Evolutionary conservation across 2,888 invertebrate genomes (phyloP).

Genomic region (Crocallis elinguaria): DNA sequence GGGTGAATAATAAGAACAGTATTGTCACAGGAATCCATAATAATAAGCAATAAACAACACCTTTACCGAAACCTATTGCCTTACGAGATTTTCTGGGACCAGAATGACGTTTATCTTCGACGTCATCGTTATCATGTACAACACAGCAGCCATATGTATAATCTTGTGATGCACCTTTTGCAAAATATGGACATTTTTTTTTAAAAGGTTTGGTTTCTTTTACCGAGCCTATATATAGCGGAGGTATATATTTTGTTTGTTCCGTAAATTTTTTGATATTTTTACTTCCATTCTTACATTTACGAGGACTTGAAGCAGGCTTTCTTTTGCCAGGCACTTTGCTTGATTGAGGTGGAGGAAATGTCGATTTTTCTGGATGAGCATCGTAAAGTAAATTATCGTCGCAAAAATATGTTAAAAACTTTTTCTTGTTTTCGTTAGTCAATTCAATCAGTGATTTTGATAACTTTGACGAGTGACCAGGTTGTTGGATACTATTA

Average conservation of each 20-base stretch:
- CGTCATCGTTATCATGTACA: conserved; percentile 11
- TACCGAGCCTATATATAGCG: background rate
- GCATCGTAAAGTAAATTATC: conserved; percentile 5
- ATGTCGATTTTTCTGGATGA: background rate
- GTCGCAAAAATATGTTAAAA: conserved; percentile 56
- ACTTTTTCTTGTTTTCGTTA: conserved; percentile 45
- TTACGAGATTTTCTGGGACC: conserved; percentile 13
- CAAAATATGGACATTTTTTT: background rate
- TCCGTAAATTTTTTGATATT: background rate
- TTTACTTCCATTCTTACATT: background rate
- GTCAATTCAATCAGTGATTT: conserved; percentile 53
- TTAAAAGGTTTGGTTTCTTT: no score
- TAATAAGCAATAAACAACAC: conserved; percentile 57
- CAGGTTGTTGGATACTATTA: conserved; percentile 33
- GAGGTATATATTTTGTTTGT: background rate
- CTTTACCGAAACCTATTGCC: conserved; percentile 55
- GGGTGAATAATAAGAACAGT: conserved; percentile 54
- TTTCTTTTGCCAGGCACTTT: no score
- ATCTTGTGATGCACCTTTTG: background rate
- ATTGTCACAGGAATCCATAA: conserved; percentile 61
- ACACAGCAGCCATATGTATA: background rate
- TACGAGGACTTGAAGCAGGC: no score
- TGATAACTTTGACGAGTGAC: conserved; percentile 51
- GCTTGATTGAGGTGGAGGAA: background rate
- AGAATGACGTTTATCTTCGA: conserved; percentile 16